Base-by-base conservation (phyloP, 2,888 invertebrate species). In the Calliphora vomitoria region DNA sequence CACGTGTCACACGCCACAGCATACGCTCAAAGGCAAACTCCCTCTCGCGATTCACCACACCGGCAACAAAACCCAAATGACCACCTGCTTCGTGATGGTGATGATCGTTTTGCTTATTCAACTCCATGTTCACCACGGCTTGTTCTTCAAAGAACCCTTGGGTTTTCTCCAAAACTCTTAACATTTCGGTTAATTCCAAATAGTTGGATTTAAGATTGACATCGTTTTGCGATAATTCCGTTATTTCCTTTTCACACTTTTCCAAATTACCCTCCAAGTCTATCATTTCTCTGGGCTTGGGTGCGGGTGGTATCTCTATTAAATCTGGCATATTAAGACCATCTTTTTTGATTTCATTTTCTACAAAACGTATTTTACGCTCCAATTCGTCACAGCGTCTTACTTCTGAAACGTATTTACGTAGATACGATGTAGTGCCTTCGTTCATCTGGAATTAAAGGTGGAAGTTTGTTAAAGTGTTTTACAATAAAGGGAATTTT, bases 181-280 rank as follows among this genome's bases (percentile, higher is more conserved):
- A 96, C 91, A 99, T 94, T 94, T 99, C 99, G 0, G 97, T 98
- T 90, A 99, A 94, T 93, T 99, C 99, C 90, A 98, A 95, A 92
- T 95, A 98, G 94, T 99, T 99, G 90, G 97, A 97, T 94, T 98
- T 98, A 91, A 99, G 94, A 92, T 98, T 98, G 84, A 98, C 97
- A 50, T 98, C 98, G 93, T 99, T 99, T 93, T 98, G 97, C 86
- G 98, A 98, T 89, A 99, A 95, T 94, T 99, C 99, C 79, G 97
- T 95, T 89, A 99, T 97, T 94, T 99, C 99, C 90, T 97, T 97
- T 94, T 99, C 99, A 69, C 98, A 97, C 94, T 99, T 98, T 94
- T 99, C 99, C 92, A 99, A 95, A 90, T 98, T 98, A 1, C 97
- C 97, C 96, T 97, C 93, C 74, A 94, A 91, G 88, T 98, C 97